Percentiles rank a stretch among this genome's conserved stretches.
Conservation (phyloP, 2,113 vertebrate species). For the Carollia perspicillata region DNA sequence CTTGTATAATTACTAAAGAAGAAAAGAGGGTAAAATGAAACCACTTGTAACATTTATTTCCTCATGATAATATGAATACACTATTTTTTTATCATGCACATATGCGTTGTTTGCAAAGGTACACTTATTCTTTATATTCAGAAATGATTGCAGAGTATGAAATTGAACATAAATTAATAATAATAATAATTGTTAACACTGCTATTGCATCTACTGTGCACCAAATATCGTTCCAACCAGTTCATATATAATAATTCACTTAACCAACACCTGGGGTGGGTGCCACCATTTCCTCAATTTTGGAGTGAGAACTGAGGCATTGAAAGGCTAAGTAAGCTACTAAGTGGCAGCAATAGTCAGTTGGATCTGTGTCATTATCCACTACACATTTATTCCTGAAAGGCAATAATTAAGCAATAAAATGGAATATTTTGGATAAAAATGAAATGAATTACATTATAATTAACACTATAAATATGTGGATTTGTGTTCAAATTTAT, state of each 20-base stretch:
- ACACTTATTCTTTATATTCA: neutral
- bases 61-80: neutral
- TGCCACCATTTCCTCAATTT: neutral
- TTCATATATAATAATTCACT: neutral
- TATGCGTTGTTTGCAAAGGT: neutral
- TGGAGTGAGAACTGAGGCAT: neutral
- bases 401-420: neutral
- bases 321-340: neutral
- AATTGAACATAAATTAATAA: neutral
- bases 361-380: neutral
- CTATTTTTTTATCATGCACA: neutral
- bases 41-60: constrained; percentile 8
- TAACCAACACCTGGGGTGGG: neutral
- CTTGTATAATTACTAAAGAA: constrained; percentile 45
- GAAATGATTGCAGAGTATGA: neutral
- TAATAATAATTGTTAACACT: neutral
- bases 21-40: neutral
- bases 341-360: neutral
- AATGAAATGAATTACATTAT: neutral
- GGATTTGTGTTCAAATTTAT: neutral
- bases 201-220: neutral
- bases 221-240: neutral
- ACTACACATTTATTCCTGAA: neutral
- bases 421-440: neutral
- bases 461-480: neutral